Evolutionary conservation across 2,113 vertebrate species (phyloP).

Genomic region (Struthio camelus): DNA sequence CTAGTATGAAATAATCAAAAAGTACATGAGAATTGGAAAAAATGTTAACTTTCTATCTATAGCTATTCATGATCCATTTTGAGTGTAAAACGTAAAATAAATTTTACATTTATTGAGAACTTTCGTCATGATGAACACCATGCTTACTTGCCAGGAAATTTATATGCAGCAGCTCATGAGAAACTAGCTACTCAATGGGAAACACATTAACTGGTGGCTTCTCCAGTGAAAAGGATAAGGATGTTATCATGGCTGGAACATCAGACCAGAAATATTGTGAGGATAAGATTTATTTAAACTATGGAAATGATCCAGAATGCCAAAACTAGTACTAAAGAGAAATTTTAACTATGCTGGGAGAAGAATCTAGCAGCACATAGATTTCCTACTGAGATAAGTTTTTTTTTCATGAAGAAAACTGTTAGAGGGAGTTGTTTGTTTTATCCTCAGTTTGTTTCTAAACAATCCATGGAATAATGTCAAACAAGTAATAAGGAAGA

Average conservation of each 20-base stretch:
- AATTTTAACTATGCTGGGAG: not conserved
- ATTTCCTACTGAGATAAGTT: not conserved
- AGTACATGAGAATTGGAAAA: not conserved
- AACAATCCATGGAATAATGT: too few relatives aligned
- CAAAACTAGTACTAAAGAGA: not conserved
- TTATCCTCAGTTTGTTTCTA: too few relatives aligned
- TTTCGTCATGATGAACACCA: not conserved
- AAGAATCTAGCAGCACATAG: not conserved
- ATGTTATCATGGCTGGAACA: not conserved
- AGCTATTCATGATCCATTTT: constrained; percentile 10
- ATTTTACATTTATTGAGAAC: not conserved
- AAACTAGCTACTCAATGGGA: not conserved
- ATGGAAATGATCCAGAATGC: not conserved
- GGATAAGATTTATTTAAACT: not conserved
- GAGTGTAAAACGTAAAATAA: constrained; percentile 24
- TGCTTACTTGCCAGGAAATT: not conserved
- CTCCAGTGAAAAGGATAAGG: not conserved
- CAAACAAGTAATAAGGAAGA: too few relatives aligned
- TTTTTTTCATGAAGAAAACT: not conserved
- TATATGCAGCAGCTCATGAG: not conserved
- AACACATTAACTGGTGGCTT: not conserved
- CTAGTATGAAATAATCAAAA: not conserved
- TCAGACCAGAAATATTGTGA: not conserved
- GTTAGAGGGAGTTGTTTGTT: not conserved
- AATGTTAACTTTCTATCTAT: not conserved